These are phyloP conservation scores for Acyrthosiphon pisum DNA, from an alignment of 1,140 invertebrate genomes.

Conservation along the genomic window DNA sequence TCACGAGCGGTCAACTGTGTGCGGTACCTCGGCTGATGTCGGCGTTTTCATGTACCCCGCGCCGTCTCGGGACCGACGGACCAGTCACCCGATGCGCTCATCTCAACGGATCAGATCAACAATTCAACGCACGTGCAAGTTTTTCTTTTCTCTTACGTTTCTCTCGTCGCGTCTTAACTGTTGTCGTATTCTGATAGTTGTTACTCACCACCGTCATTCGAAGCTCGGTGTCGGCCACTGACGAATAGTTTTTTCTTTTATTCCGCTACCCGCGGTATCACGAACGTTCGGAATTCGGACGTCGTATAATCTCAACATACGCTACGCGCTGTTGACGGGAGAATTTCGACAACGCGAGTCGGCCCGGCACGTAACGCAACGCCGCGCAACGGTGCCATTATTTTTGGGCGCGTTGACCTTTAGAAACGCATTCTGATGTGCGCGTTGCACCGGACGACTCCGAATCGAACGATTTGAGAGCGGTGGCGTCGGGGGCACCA, in stretches of 20 bases:
- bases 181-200: too few species aligned
- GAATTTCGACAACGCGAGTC: neutral
- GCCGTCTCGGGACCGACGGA: neutral
- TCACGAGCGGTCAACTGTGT: neutral
- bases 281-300: neutral
- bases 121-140: neutral
- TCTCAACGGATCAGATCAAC: neutral
- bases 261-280: neutral
- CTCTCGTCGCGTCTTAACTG: neutral
- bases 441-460: neutral
- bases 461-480: neutral
- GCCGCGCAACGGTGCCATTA: neutral
- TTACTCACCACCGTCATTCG: neutral
- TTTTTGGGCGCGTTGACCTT: conserved; percentile 32
- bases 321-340: neutral
- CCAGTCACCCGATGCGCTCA: neutral
- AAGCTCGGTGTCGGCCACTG: neutral
- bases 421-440: neutral
- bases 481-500: neutral
- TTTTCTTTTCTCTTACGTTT: neutral
- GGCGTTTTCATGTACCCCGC: neutral
- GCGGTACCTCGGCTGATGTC: neutral
- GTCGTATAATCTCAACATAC: neutral
- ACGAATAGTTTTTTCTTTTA: neutral
- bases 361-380: neutral